These are phyloP conservation scores for Danaus plexippus DNA, from an alignment of 1,140 invertebrate species.

Conservation along the genomic window DNA sequence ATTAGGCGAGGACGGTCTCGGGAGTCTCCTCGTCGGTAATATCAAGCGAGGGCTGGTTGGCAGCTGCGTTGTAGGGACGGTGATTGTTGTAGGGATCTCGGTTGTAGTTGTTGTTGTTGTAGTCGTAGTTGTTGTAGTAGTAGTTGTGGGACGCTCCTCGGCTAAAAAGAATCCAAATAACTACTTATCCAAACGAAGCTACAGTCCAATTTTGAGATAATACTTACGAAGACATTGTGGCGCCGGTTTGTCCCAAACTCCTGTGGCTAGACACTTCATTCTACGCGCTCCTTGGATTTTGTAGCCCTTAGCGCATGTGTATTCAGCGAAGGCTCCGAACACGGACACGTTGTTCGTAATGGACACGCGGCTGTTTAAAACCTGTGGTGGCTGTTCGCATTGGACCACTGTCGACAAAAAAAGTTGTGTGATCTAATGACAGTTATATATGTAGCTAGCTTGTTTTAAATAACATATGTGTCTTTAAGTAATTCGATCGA, in stretches of 20 bases:
- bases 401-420: constrained; percentile 75
- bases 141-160: constrained; percentile 38
- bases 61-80: constrained; percentile 38
- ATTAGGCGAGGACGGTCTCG: constrained; percentile 34
- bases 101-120: constrained; percentile 28
- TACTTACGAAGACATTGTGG: constrained; percentile 80
- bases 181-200: neutral
- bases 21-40: constrained; percentile 32
- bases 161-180: constrained; percentile 21
- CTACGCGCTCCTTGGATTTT: constrained; percentile 78
- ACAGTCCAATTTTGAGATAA: neutral
- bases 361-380: constrained; percentile 80
- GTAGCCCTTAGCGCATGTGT: constrained; percentile 82
- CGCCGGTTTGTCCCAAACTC: constrained; percentile 83
- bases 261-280: constrained; percentile 81
- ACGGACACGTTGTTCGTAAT: constrained; percentile 77
- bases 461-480: too few relatives aligned
- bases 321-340: constrained; percentile 81
- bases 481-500: too few relatives aligned
- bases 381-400: constrained; percentile 80
- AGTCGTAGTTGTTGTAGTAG: constrained; percentile 45
- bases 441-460: too few relatives aligned
- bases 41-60: constrained; percentile 31
- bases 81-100: constrained; percentile 31
- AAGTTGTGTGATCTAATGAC: neutral